Evolutionary conservation across 1,140 invertebrate species (phyloP), one percentile per base, ranked within the genome.

Genomic region (Zaprionus inermis): DNA sequence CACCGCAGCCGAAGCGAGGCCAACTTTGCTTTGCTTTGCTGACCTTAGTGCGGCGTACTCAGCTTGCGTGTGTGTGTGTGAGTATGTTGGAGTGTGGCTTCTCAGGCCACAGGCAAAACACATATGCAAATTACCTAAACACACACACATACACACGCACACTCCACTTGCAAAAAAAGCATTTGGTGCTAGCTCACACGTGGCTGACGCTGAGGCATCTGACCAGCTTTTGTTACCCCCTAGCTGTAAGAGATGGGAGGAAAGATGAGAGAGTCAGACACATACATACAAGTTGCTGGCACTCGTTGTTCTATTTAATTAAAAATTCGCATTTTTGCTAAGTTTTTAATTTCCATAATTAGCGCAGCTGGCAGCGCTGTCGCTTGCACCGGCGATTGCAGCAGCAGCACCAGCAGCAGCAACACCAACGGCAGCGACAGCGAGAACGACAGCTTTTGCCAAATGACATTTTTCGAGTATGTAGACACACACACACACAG

Each of bases 271-370:
- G 16, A 12, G 16, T 18, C 14, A 41, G 12, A 36, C 34, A n/a
- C 36, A 38, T 2, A 12, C 30, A 49, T 7, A 16, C 14, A 54
- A 24, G 20, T 16, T 3, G 46, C 66, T 67, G 59, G 59, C 55
- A 28, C 44, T 44, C 54, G 51, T 71, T 72, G 76, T 84, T 89
- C 78, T 88, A 88, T 88, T 89, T 88, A 89, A 88, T 88, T 88
- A 88, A 81, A 88, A 89, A 79, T 78, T 68, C 84, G 84, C 77
- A 85, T 90, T 78, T 89, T 83, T 34, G 68, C 84, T 73, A 89
- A 88, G 84, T 88, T 88, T 88, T 88, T 88, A 88, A 88, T 88
- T 88, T 88, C 81, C 84, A 88, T 88, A 88, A 88, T 88, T 88
- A 88, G 84, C 77, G 44, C n/a, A 44, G 84, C 72, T 88, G 66